Percentiles rank a stretch among this genome's conserved stretches.
Conservation (phyloP, 2,888 invertebrate species). For the Drosophila cognata region DNA sequence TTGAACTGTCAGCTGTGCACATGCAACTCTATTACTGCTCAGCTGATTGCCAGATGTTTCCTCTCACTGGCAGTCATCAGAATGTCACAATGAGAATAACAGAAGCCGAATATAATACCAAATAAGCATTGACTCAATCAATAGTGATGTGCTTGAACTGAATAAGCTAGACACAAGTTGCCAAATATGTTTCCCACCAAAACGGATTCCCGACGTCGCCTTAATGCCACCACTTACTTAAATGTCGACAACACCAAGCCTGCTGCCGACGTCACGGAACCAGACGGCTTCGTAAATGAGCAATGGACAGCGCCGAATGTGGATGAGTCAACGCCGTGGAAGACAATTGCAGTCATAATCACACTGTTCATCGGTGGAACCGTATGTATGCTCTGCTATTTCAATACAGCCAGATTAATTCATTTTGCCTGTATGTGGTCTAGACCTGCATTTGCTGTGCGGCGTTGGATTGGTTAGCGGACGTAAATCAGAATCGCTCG, state of each 20-base stretch:
- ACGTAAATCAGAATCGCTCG: conserved; percentile 35
- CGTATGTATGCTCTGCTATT: conserved; percentile 36
- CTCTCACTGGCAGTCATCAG: neutral
- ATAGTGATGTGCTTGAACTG: conserved; percentile 1
- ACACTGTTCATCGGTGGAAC: conserved; percentile 53
- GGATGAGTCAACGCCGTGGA: conserved; percentile 58
- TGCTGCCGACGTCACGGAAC: conserved; percentile 29
- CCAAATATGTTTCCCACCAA: conserved; percentile 55
- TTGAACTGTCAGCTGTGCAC: neutral
- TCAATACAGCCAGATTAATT: neutral
- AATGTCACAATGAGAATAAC: neutral
- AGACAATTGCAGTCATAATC: conserved; percentile 62
- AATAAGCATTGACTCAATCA: neutral
- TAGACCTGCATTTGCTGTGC: conserved; percentile 63
- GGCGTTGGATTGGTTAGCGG: conserved; percentile 45
- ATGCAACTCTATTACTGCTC: conserved; percentile 25
- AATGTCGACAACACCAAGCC: conserved; percentile 40
- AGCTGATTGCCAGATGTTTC: conserved; percentile 40
- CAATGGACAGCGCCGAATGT: conserved; percentile 52
- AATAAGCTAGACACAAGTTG: conserved; percentile 14
- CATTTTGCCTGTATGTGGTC: neutral
- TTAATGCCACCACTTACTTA: conserved; percentile 35
- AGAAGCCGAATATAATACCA: neutral
- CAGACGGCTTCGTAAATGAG: conserved; percentile 66
- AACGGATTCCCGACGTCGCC: conserved; percentile 59